Base-by-base conservation (phyloP, 2,888 invertebrate species). In the Seira sanloemensis region DNA sequence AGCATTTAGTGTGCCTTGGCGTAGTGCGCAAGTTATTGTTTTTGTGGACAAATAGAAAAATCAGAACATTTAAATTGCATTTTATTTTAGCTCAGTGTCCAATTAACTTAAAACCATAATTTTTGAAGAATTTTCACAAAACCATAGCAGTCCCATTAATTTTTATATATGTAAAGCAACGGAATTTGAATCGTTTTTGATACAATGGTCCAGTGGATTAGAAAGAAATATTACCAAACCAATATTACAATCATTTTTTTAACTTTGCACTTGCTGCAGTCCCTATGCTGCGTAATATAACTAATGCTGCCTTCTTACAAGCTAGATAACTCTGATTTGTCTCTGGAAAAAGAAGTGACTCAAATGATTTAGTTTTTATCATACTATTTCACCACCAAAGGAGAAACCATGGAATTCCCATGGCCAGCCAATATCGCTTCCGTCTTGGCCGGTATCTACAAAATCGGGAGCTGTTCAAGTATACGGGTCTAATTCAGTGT, bases 81-180 rank as follows among this genome's bases (percentile, higher is more conserved):
- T 18, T 27, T 23, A 26, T 7, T 5, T n/a, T 24, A 9, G 18
- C 71, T 5, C 19, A 77, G 9, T 26, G 18, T 37, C 25, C 81
- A 19, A 50, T 77, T 27, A 23, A 0, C 1, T 58, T 75, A 1
- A 74, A 26, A 21, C 54, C 19, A 18, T 65, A 24, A 26, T 46
- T 74, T 18, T 78, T 7, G 12, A 4, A 12, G 89, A 90, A 74
- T 90, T 90, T 86, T 58, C 65, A 9, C 69, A 90, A 27, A 90
- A 88, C 79, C 89, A 88, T 0, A 83, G 90, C 23, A 21, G 84
- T 7, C 21, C 90, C 0, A 65, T 21, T 62, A 87, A 90, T 27
- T n/a, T 89, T 0, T 87, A 89, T 1, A 67, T 87, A 7, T 90
- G 89, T 88, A 90, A 90, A 73, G 90, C 90, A 18, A 89, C 88